Evolutionary conservation across 1,140 invertebrate species (phyloP).

Genomic region (Teleopsis dalmanni): DNA sequence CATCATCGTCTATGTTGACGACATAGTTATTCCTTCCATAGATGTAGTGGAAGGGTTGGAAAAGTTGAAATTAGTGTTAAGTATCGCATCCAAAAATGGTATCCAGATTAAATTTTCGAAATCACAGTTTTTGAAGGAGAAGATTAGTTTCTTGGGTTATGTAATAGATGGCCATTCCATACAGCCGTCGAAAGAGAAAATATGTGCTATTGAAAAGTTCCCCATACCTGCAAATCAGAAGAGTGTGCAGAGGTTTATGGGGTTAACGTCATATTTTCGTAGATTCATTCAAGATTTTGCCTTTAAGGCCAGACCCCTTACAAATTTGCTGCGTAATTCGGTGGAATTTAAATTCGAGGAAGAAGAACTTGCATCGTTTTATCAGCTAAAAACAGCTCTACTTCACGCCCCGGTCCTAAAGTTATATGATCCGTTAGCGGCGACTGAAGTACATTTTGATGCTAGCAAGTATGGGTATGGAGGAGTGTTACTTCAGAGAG

Average conservation of each 20-base stretch:
- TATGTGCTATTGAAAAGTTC: neutral
- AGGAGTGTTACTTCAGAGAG: slow-evolving; percentile 24
- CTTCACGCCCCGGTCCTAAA: slow-evolving; percentile 28
- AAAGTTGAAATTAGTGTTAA: slow-evolving; percentile 2
- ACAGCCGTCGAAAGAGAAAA: neutral
- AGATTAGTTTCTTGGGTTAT: neutral
- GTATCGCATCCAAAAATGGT: neutral
- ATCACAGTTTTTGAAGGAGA: too few relatives aligned
- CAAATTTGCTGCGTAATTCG: slow-evolving; percentile 21
- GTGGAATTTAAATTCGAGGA: neutral
- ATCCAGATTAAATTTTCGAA: too few relatives aligned
- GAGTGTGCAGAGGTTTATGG: neutral
- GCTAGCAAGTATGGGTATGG: slow-evolving; percentile 36
- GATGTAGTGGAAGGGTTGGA: too few relatives aligned
- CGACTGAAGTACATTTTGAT: slow-evolving; percentile 36
- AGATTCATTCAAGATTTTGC: slow-evolving; percentile 26
- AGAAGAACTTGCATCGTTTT: slow-evolving; percentile 2
- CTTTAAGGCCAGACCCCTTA: slow-evolving; percentile 19
- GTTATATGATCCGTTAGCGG: slow-evolving; percentile 15
- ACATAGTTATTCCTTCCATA: too few relatives aligned
- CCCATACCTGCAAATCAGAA: neutral
- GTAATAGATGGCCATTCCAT: neutral
- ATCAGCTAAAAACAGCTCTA: slow-evolving; percentile 5
- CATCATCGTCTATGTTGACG: too few relatives aligned
- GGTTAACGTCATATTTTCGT: slow-evolving; percentile 7